phyloP scores from a whole-genome alignment of 2,113 vertebrate species.

The Aegotheles bennettii region DNA sequence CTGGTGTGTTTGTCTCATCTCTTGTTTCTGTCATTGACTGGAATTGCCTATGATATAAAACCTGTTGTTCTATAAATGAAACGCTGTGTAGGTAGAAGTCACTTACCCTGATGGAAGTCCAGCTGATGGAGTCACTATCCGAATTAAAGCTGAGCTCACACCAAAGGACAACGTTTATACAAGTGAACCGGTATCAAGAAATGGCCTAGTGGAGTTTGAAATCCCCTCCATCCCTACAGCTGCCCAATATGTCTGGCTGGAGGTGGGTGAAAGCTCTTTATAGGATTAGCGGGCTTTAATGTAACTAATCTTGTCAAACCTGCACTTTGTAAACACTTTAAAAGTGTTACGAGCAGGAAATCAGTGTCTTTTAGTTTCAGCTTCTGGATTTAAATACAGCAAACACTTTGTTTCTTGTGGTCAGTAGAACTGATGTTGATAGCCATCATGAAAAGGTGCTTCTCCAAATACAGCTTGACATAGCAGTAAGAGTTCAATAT shows the following conservation, averaged over 20 bases:
- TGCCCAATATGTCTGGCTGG: slow-evolving; percentile 92
- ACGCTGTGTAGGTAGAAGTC: slow-evolving; percentile 81
- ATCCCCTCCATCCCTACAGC: slow-evolving; percentile 90
- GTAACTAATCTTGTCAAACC: slow-evolving; percentile 51
- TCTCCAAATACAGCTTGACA: background rate
- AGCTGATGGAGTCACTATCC: slow-evolving; percentile 83
- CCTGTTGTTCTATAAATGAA: background rate
- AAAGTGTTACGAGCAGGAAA: slow-evolving; percentile 3
- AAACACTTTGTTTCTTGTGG: background rate
- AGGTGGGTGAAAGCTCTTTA: slow-evolving; percentile 78
- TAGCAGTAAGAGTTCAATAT: background rate
- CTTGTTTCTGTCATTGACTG: background rate
- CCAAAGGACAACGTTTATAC: slow-evolving; percentile 89
- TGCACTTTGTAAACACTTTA: background rate
- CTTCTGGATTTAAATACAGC: background rate
- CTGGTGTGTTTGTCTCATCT: background rate
- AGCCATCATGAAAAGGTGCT: background rate
- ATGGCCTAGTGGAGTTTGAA: slow-evolving; percentile 85
- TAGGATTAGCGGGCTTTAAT: slow-evolving; percentile 19
- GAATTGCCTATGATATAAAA: background rate
- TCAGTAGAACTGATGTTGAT: background rate
- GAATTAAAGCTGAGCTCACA: slow-evolving; percentile 88
- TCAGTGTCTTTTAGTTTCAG: background rate
- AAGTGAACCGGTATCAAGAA: slow-evolving; percentile 80
- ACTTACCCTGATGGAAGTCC: slow-evolving; percentile 89